Evolutionary conservation across 2,113 vertebrate genomes (phyloP).

Genomic region (Madoqua kirkii): DNA sequence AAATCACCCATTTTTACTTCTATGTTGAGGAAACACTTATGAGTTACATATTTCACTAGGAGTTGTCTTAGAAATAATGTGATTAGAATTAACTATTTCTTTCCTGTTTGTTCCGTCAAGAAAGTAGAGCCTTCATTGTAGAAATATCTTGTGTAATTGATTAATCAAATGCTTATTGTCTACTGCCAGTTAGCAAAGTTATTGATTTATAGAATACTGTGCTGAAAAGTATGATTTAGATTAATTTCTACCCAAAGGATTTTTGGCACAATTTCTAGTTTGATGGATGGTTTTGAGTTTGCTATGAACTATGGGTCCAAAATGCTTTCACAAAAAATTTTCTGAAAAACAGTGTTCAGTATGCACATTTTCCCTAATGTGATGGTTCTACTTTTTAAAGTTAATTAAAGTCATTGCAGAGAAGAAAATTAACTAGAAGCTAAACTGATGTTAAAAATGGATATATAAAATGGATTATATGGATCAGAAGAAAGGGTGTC

Average conservation of each 20-base stretch:
- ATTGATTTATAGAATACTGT: neutral
- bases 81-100: neutral
- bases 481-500: neutral
- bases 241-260: neutral
- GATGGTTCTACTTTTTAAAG: neutral
- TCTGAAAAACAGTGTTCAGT: neutral
- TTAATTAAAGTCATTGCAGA: slow-evolving; percentile 13
- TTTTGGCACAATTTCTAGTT: slow-evolving; percentile 20
- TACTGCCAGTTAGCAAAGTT: neutral
- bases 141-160: neutral
- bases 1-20: neutral
- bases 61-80: neutral
- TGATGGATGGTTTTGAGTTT: neutral
- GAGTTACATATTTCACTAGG: neutral
- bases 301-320: neutral
- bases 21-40: neutral
- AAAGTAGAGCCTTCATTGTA: neutral
- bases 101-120: neutral
- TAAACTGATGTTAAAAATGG: neutral
- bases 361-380: neutral
- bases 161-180: neutral
- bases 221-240: neutral
- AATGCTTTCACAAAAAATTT: neutral
- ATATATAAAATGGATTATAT: neutral
- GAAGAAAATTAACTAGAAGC: slow-evolving; percentile 12